phyloP scores from a whole-genome alignment of 2,113 vertebrate species.

The Apeltes quadracus region DNA sequence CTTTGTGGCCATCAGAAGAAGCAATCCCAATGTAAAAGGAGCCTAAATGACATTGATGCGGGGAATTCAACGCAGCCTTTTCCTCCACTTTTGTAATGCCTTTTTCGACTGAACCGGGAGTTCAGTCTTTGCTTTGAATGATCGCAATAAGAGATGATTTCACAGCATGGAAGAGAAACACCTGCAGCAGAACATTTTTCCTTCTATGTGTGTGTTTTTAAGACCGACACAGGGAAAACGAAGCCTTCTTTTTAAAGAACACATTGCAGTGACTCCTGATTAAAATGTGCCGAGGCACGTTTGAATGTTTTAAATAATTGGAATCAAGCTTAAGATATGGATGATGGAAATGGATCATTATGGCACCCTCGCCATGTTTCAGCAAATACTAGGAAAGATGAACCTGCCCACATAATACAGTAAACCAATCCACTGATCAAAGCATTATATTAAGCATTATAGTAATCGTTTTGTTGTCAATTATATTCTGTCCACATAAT shows the following conservation, averaged over 20 bases:
- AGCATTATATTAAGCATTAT: background rate
- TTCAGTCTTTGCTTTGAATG: background rate
- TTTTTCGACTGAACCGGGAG: background rate
- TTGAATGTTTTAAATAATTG: background rate
- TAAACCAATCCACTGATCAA: background rate
- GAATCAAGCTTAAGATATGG: background rate
- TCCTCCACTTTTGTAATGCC: background rate
- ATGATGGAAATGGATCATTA: background rate
- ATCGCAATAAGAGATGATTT: background rate
- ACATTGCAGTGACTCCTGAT: constrained; percentile 3
- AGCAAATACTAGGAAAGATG: background rate
- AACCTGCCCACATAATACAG: background rate
- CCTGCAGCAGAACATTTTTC: background rate
- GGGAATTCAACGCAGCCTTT: background rate
- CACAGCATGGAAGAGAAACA: background rate
- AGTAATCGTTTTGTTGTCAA: background rate
- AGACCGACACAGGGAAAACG: background rate
- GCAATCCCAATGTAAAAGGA: background rate
- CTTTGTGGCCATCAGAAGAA: background rate
- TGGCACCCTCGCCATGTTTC: background rate
- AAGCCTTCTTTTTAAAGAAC: background rate
- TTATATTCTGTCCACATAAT: background rate
- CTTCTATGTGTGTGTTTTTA: background rate
- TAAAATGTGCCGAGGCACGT: background rate
- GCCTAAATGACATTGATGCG: background rate